Base-by-base conservation (phyloP, 2,113 vertebrate species). In the Notothenia rossii region DNA sequence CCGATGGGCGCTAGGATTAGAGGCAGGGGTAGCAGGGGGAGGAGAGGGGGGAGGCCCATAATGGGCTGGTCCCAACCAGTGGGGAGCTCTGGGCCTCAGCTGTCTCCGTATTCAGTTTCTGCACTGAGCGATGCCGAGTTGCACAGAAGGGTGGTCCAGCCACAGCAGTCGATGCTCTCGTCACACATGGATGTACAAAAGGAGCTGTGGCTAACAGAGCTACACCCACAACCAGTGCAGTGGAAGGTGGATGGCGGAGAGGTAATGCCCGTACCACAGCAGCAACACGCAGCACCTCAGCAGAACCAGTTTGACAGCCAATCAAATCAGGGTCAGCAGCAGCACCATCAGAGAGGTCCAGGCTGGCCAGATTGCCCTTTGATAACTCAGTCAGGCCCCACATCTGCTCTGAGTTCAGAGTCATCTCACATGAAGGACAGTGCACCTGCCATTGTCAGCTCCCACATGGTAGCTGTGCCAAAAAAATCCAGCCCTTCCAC, bases 161-260 rank as follows among this genome's bases (percentile, higher is more conserved):
- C 70, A 0, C 88, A 83, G 15, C 17, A 88, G 20, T 67, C 91
- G 51, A 40, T 83, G 75, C 64, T 82, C 5, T 66, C 80, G 3
- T 46, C 86, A 29, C 64, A 5, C n/a, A 33, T 84, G 53, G 89
- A 92, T 56, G 66, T 70, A 63, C 88, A 89, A 63, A 89, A 86
- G 62, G 89, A 91, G 49, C 45, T 64, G 0, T 84, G 85, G 83
- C 14, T 77, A 18, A 13, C 90, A 0, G 86, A 91, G 29, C 43
- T 72, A 2, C 81, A 68, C 20, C 59, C 85, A 46, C 87, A 88
- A 1, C 86, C 91, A 0, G 86, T 89, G 61, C 89, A 90, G 79
- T 93, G 93, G 93, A 90, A 82, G 61, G 87, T 91, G 45, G 89
- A 92, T 0, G 90, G 86, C 0, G 90, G 88, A 18, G 88, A 92